Percentiles rank a stretch among this genome's conserved stretches.
phyloP scores from a whole-genome alignment of 2,888 invertebrate species.

The Drosophila mulleri region DNA sequence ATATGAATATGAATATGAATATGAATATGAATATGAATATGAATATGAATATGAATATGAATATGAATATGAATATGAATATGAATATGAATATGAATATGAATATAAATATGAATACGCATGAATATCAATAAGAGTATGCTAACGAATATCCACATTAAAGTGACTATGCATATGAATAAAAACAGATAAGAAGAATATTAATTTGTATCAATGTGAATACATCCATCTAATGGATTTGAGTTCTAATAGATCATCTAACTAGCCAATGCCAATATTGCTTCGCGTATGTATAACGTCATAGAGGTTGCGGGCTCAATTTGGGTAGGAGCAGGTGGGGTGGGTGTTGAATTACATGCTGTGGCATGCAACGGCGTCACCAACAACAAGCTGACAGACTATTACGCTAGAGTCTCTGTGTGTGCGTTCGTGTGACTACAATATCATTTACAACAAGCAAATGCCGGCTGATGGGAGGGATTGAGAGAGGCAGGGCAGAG shows the following conservation, averaged over 20 bases:
- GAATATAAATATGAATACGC: too few species aligned
- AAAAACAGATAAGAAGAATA: neutral
- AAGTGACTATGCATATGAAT: too few species aligned
- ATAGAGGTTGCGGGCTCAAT: slow-evolving; percentile 34
- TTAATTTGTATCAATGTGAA: neutral
- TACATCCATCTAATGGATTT: neutral
- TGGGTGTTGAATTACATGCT: slow-evolving; percentile 45
- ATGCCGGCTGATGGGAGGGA: slow-evolving; percentile 37
- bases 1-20: neutral
- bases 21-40: neutral
- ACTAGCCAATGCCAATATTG: slow-evolving; percentile 33
- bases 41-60: neutral
- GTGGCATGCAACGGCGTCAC: slow-evolving; percentile 49
- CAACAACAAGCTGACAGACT: slow-evolving; percentile 10
- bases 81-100: too few species aligned
- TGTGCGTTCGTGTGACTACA: slow-evolving; percentile 62
- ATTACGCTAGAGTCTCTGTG: slow-evolving; percentile 12
- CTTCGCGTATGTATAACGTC: slow-evolving; percentile 49
- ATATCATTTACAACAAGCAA: slow-evolving; percentile 74
- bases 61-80: neutral
- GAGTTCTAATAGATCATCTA: slow-evolving; percentile 3
- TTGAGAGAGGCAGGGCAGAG: neutral
- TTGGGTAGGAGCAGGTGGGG: slow-evolving; percentile 11
- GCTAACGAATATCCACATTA: neutral
- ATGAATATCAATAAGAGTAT: too few species aligned